A percentile compares a stretch with the other conserved stretches of the same genome.
Conservation (phyloP, 92 coral and sea anemone genomes). For the Desmophyllum pertusum region DNA sequence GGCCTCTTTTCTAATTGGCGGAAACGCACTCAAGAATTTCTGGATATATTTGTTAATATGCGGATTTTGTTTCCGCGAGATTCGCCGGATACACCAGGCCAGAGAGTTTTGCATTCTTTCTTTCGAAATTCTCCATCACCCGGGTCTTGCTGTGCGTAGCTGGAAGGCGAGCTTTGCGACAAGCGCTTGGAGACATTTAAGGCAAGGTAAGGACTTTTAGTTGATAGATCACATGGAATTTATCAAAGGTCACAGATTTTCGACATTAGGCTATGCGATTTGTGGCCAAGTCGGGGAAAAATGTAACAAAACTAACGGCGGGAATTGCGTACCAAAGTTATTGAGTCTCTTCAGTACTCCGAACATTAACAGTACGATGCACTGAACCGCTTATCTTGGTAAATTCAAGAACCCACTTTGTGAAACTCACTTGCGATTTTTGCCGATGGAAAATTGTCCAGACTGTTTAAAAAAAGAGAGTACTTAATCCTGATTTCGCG, state of each 20-base stretch:
- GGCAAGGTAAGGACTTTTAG: slow-evolving; percentile 2
- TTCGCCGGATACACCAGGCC: neutral
- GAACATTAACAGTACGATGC: too few species aligned
- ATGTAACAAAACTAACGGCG: neutral
- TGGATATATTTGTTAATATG: slow-evolving; percentile 2
- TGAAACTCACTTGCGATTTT: too few species aligned
- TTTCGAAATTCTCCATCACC: slow-evolving; percentile 2
- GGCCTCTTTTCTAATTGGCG: slow-evolving; percentile 17
- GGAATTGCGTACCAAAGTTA: neutral
- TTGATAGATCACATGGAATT: neutral
- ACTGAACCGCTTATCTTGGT: too few species aligned
- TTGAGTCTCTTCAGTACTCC: neutral
- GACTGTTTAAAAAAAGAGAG: too few species aligned
- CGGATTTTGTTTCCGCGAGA: slow-evolving; percentile 17
- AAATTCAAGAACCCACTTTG: neutral
- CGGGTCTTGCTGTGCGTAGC: neutral
- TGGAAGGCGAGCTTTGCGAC: neutral
- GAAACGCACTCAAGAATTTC: slow-evolving; percentile 8
- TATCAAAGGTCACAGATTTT: neutral
- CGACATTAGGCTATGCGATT: neutral
- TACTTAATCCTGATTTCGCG: too few species aligned
- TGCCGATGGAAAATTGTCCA: too few species aligned
- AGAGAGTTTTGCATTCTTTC: slow-evolving; percentile 34
- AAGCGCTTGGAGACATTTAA: neutral
- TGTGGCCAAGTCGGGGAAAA: neutral